These are phyloP conservation scores for Drosophila diplacantha DNA, from an alignment of 2,888 invertebrate genomes.

Conservation along the genomic window DNA sequence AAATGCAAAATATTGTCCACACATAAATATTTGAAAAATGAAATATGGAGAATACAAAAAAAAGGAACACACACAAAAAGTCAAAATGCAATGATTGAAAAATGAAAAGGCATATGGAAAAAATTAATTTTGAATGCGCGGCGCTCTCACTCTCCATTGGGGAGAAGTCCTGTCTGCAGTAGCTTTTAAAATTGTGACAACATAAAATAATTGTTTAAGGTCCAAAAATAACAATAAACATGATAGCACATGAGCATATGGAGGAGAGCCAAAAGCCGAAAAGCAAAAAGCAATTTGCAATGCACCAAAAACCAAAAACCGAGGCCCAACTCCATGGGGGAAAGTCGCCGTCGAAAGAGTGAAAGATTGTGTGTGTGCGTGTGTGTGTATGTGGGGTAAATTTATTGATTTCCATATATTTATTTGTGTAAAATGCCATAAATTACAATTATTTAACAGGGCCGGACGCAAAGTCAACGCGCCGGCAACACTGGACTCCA, in stretches of 20 bases:
- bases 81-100: conserved; percentile 62
- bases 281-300: conserved; percentile 60
- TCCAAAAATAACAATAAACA: conserved; percentile 53
- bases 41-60: background rate
- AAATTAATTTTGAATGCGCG: conserved; percentile 32
- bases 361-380: conserved; percentile 8
- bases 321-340: conserved; percentile 47
- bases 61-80: conserved; percentile 7
- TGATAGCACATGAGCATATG: conserved; percentile 17
- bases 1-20: conserved; percentile 65
- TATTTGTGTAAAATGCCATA: conserved; percentile 72
- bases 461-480: conserved; percentile 55
- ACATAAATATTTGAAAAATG: conserved; percentile 42
- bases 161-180: conserved; percentile 8
- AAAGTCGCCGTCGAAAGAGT: conserved; percentile 30
- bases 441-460: conserved; percentile 71
- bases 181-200: conserved; percentile 49
- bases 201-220: conserved; percentile 66
- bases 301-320: conserved; percentile 60
- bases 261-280: background rate
- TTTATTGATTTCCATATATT: conserved; percentile 71
- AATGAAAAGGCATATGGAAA: conserved; percentile 40
- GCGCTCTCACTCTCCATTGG: conserved; percentile 1
- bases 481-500: conserved; percentile 16
- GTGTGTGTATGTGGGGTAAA: conserved; percentile 41